Conservation (phyloP, 2,888 invertebrate species). For the Epinotia nisella region DNA sequence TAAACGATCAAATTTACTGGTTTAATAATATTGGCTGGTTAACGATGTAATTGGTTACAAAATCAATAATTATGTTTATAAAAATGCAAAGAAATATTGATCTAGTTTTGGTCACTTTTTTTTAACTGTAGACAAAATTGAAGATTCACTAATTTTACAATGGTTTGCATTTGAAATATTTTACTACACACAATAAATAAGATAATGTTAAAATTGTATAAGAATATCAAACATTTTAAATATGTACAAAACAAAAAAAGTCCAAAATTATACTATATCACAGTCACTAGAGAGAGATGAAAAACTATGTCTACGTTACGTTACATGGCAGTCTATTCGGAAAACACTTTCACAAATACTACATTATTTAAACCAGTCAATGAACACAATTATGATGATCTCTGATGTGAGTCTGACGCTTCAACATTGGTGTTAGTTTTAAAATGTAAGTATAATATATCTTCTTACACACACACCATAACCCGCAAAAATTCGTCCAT, state of each 20-base stretch:
- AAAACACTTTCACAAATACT: constrained; percentile 71
- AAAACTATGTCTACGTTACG: constrained; percentile 69
- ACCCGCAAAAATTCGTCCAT: no score
- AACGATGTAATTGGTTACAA: constrained; percentile 56
- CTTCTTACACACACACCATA: no score
- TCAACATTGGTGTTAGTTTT: background rate
- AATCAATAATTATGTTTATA: constrained; percentile 58
- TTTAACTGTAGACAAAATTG: constrained; percentile 57
- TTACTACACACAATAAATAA: constrained; percentile 71
- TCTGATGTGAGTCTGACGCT: no score
- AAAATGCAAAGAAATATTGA: constrained; percentile 19
- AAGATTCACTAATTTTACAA: constrained; percentile 50
- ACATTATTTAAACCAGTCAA: constrained; percentile 60
- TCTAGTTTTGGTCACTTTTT: constrained; percentile 57
- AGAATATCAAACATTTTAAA: constrained; percentile 80
- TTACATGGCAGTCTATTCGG: constrained; percentile 75
- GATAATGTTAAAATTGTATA: constrained; percentile 80
- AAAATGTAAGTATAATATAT: background rate
- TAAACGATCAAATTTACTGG: constrained; percentile 61
- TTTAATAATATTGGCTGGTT: constrained; percentile 67
- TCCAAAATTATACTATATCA: constrained; percentile 83
- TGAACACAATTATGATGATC: constrained; percentile 42
- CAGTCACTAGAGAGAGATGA: constrained; percentile 82
- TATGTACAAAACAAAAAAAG: constrained; percentile 77
- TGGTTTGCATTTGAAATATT: constrained; percentile 53